These are phyloP conservation scores for Drosophila affinis DNA, from an alignment of 2,888 invertebrate genomes.

Conservation along the genomic window DNA sequence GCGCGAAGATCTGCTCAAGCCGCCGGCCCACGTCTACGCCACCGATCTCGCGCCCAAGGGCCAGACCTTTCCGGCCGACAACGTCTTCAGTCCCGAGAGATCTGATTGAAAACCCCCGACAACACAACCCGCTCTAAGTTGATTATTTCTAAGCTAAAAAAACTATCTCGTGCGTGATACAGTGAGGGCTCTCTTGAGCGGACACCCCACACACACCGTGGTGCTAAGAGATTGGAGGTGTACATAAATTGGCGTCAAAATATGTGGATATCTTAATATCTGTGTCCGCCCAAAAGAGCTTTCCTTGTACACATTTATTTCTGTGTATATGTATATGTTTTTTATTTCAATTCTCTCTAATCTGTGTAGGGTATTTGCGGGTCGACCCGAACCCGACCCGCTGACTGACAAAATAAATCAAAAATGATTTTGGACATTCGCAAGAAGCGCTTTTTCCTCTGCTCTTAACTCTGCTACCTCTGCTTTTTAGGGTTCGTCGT, in stretches of 20 bases:
- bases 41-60: slow-evolving; percentile 29
- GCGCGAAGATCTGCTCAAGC: slow-evolving; percentile 36
- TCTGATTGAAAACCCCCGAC: slow-evolving; percentile 54
- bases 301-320: slow-evolving; percentile 2
- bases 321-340: background rate
- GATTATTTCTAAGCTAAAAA: slow-evolving; percentile 9
- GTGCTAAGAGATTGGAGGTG: background rate
- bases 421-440: slow-evolving; percentile 22
- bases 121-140: background rate
- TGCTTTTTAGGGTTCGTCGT: background rate
- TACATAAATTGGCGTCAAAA: background rate
- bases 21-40: background rate
- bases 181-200: background rate
- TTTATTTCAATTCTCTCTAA: background rate
- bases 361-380: slow-evolving; percentile 25
- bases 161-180: background rate
- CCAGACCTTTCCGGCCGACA: slow-evolving; percentile 42
- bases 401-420: slow-evolving; percentile 38
- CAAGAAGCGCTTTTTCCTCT: slow-evolving; percentile 1
- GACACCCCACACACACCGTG: background rate
- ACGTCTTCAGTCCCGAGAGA: slow-evolving; percentile 64
- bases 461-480: background rate
- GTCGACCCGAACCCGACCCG: slow-evolving; percentile 40
- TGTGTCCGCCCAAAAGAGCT: background rate
- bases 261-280: background rate